Percentiles rank a stretch among this genome's conserved stretches.
Conservation (phyloP, 2,797 vertebrate genomes). For the Melanotaenia pygmaea region DNA sequence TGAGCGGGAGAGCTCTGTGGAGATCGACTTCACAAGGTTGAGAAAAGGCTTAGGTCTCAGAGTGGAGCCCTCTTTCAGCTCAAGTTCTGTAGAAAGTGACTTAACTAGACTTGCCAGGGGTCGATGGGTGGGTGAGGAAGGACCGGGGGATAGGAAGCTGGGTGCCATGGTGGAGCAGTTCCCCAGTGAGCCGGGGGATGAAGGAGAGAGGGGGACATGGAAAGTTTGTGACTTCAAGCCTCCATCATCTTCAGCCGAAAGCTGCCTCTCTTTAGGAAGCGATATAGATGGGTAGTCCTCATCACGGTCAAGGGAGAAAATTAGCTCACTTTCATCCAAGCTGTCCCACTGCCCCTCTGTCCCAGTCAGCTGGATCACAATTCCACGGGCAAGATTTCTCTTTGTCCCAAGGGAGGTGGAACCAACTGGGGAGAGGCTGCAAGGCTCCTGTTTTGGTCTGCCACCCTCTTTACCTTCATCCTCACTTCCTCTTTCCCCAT, state of each 20-base stretch:
- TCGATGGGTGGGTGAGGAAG: constrained; percentile 72
- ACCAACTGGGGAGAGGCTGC: constrained; percentile 31
- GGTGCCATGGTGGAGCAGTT: constrained; percentile 59
- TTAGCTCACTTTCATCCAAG: constrained; percentile 76
- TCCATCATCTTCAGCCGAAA: constrained; percentile 59
- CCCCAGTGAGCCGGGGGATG: constrained; percentile 73
- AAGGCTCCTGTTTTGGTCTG: constrained; percentile 26
- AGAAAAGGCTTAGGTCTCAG: constrained; percentile 81
- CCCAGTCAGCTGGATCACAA: constrained; percentile 83
- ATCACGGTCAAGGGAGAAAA: constrained; percentile 77
- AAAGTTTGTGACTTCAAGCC: constrained; percentile 59
- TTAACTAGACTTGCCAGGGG: constrained; percentile 84
- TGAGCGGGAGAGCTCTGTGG: constrained; percentile 85
- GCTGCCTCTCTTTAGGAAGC: constrained; percentile 62
- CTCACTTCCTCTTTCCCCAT: constrained; percentile 62
- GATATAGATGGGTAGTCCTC: constrained; percentile 62
- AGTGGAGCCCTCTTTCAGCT: constrained; percentile 78
- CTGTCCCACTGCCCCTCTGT: constrained; percentile 81
- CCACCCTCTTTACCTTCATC: constrained; percentile 46
- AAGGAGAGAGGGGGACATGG: constrained; percentile 76
- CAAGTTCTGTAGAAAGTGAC: constrained; percentile 86
- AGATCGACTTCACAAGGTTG: constrained; percentile 89
- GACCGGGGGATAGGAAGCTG: constrained; percentile 71
- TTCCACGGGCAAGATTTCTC: constrained; percentile 71
- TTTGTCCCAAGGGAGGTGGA: constrained; percentile 27